Evolutionary conservation across 2,113 vertebrate species (phyloP).

Genomic region (Nothoprocta perdicaria): DNA sequence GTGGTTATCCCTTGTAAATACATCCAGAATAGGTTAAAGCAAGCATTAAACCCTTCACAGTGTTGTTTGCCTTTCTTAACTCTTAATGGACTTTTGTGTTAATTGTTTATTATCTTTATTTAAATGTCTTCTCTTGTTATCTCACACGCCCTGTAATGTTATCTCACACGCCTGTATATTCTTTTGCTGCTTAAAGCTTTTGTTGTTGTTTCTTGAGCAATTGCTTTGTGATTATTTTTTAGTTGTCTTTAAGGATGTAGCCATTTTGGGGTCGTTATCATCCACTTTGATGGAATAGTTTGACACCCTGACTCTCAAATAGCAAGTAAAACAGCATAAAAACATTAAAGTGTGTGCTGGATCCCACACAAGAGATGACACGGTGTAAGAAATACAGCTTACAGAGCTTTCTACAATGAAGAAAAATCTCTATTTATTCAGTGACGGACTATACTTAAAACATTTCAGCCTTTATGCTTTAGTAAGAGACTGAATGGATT

Average conservation of each 20-base stretch:
- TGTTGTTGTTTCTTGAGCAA: background rate
- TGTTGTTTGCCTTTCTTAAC: background rate
- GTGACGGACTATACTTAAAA: background rate
- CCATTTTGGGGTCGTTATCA: background rate
- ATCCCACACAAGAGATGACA: background rate
- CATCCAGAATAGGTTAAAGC: background rate
- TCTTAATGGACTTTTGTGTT: background rate
- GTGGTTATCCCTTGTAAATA: background rate
- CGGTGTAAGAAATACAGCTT: background rate
- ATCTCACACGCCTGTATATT: background rate
- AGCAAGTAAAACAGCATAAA: background rate
- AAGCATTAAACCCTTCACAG: background rate
- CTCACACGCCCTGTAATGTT: background rate
- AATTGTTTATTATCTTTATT: background rate
- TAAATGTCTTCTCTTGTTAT: background rate
- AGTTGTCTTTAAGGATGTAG: background rate
- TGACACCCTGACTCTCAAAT: background rate
- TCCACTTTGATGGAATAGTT: background rate
- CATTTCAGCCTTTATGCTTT: background rate
- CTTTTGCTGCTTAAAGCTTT: background rate
- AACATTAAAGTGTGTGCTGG: background rate
- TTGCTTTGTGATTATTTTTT: background rate
- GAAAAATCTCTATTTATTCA: slow-evolving; percentile 2
- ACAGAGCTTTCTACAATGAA: background rate
- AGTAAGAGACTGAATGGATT: background rate